Evolutionary conservation across 2,888 invertebrate genomes (phyloP).

Genomic region (Leptothorax acervorum): DNA sequence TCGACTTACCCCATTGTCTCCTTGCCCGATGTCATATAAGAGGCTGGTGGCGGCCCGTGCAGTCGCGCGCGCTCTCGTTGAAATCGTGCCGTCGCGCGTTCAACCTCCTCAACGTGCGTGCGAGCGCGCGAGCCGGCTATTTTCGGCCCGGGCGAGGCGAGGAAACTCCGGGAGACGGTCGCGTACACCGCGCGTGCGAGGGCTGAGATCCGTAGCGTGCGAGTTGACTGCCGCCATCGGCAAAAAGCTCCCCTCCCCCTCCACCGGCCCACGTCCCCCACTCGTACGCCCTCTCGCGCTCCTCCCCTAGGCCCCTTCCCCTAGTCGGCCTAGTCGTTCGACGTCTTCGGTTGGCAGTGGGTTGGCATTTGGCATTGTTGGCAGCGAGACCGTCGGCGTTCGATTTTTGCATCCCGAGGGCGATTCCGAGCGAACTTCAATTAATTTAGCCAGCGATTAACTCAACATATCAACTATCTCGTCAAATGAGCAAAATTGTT

Average conservation of each 20-base stretch:
- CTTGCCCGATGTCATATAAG: constrained; percentile 92
- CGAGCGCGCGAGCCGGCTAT: constrained; percentile 47
- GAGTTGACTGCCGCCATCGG: constrained; percentile 84
- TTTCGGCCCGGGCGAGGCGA: constrained; percentile 35
- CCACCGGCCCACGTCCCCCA: no score
- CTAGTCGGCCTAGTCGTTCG: neutral
- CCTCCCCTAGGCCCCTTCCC: no score
- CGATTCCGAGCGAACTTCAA: neutral
- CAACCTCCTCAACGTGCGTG: constrained; percentile 32
- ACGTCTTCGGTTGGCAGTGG: neutral
- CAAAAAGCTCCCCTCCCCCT: constrained; percentile 50
- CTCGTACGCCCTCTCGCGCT: no score
- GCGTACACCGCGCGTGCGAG: constrained; percentile 60
- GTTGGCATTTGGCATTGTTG: neutral
- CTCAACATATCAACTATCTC: neutral
- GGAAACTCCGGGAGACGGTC: constrained; percentile 43
- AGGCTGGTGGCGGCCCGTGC: constrained; percentile 66
- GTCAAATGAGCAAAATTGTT: neutral
- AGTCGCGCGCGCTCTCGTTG: constrained; percentile 78
- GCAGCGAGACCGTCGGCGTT: neutral
- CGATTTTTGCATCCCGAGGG: neutral
- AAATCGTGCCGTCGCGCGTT: constrained; percentile 68
- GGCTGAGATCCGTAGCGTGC: constrained; percentile 68
- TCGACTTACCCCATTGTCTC: constrained; percentile 92
- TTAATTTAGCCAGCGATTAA: neutral